Evolutionary conservation across 2,888 invertebrate species (phyloP).

Genomic region (Apamea crenata): DNA sequence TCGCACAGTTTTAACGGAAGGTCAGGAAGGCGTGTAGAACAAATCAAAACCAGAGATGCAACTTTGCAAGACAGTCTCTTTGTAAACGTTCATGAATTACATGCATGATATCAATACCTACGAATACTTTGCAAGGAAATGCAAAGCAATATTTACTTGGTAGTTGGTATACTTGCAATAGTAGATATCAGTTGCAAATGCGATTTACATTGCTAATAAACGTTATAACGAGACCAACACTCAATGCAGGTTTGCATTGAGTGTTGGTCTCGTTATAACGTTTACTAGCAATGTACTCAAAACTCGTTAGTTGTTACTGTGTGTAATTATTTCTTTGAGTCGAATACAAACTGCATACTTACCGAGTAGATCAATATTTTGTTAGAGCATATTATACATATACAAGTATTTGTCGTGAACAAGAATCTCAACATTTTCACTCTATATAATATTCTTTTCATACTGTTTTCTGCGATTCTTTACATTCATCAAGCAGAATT

Average conservation of each 20-base stretch:
- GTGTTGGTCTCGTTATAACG: too few relatives aligned
- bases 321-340: conserved; percentile 10
- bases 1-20: background rate
- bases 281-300: too few relatives aligned
- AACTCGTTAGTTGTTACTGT: background rate
- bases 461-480: background rate
- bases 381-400: background rate
- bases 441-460: background rate
- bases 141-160: background rate
- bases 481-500: background rate
- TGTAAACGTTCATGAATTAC: background rate
- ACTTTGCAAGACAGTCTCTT: background rate
- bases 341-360: background rate
- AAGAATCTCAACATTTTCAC: conserved; percentile 2
- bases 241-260: too few relatives aligned
- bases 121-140: background rate
- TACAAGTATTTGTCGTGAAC: conserved; percentile 2
- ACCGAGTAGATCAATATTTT: conserved; percentile 14
- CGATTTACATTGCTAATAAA: conserved; percentile 11
- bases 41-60: background rate
- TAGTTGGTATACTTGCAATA: conserved; percentile 8
- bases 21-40: background rate
- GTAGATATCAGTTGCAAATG: background rate
- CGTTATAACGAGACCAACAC: background rate
- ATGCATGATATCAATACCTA: background rate